Percentiles rank a stretch among this genome's conserved stretches.
These are phyloP conservation scores for Acrocephalus kingi DNA, from an alignment of 2,113 vertebrate genomes.

Conservation along the genomic window DNA sequence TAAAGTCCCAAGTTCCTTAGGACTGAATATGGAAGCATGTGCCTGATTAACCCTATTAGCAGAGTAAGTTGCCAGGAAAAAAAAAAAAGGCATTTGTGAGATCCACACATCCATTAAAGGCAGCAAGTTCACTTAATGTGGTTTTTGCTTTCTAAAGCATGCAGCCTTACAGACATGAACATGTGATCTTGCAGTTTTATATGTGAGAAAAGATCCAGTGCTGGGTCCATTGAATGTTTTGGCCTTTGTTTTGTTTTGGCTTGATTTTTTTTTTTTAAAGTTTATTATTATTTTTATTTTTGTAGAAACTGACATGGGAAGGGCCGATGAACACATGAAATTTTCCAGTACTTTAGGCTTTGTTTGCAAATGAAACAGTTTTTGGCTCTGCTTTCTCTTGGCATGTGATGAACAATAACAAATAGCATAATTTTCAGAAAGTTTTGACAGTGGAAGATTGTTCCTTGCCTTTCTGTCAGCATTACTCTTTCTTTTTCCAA, in stretches of 20 bases:
- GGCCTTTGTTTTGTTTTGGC: background rate
- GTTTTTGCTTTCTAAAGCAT: background rate
- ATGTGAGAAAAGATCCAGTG: background rate
- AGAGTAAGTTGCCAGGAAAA: background rate
- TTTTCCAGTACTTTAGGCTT: background rate
- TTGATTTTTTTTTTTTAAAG: background rate
- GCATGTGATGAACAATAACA: background rate
- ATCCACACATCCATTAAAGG: background rate
- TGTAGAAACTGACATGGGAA: background rate
- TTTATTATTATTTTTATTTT: background rate
- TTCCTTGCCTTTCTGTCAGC: background rate
- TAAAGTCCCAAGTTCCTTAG: background rate
- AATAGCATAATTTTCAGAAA: background rate
- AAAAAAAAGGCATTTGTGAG: background rate
- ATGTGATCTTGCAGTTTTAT: accelerated
- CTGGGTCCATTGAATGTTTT: background rate
- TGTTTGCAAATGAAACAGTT: background rate
- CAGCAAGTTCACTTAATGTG: background rate
- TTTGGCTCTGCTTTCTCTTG: background rate
- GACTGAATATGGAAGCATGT: background rate
- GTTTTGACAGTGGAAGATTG: background rate
- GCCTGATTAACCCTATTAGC: background rate
- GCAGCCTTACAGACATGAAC: background rate
- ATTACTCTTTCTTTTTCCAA: background rate
- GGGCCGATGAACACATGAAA: background rate